Evolutionary conservation across 2,888 invertebrate species (phyloP).

Genomic region (Liodrosophila aerea): DNA sequence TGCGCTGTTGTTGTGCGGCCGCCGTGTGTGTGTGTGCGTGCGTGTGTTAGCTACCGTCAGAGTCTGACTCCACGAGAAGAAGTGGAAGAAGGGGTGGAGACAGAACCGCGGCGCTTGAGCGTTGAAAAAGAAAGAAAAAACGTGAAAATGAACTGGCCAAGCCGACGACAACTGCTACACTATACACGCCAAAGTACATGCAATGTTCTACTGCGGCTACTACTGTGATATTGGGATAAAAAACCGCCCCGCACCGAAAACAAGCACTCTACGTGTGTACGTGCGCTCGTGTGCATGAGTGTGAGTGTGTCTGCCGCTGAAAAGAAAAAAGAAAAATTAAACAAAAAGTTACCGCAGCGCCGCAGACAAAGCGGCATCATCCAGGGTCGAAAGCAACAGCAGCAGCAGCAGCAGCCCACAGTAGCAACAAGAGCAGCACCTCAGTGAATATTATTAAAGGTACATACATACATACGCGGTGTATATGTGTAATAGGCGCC

Average conservation of each 20-base stretch:
- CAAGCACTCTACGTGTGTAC: slow-evolving; percentile 31
- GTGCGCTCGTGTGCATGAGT: slow-evolving; percentile 17
- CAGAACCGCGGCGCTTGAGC: slow-evolving; percentile 51
- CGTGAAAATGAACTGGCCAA: slow-evolving; percentile 62
- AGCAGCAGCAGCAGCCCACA: slow-evolving; percentile 30
- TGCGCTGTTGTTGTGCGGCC: slow-evolving; percentile 54
- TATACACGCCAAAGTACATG: slow-evolving; percentile 46
- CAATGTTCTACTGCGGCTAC: slow-evolving; percentile 54
- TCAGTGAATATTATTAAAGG: slow-evolving; percentile 70
- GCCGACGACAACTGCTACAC: slow-evolving; percentile 41
- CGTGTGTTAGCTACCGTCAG: slow-evolving; percentile 52
- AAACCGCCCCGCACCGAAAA: slow-evolving; percentile 50
- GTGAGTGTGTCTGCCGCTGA: slow-evolving; percentile 22
- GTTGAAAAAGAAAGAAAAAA: slow-evolving; percentile 62
- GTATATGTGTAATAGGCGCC: slow-evolving; percentile 68
- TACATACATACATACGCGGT: slow-evolving; percentile 49
- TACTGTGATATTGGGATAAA: slow-evolving; percentile 66
- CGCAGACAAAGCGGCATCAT: slow-evolving; percentile 63
- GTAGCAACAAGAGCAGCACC: slow-evolving; percentile 39
- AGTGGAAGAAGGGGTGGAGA: slow-evolving; percentile 31
- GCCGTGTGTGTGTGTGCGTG: slow-evolving; percentile 26
- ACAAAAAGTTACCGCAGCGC: slow-evolving; percentile 32
- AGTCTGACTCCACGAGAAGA: slow-evolving; percentile 35
- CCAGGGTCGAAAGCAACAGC: slow-evolving; percentile 31
- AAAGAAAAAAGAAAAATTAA: slow-evolving; percentile 33